Percentiles rank a stretch among this genome's conserved stretches.
phyloP scores from a whole-genome alignment of 2,888 invertebrate species.

The Luperina nickerlii region DNA sequence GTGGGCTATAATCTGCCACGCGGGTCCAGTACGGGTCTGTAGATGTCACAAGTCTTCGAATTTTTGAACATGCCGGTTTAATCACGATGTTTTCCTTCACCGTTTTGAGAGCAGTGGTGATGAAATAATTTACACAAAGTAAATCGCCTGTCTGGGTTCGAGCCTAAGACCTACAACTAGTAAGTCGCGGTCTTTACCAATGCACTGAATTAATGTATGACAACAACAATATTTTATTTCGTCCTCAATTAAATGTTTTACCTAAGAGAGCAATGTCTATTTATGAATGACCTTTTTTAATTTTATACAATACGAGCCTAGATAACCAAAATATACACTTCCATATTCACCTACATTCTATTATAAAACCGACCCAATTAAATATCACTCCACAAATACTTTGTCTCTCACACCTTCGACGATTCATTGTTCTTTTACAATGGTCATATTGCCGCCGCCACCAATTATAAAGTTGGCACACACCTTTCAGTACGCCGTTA shows the following conservation, averaged over 20 bases:
- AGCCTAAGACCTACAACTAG: too few species aligned
- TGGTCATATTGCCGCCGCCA: conserved; percentile 65
- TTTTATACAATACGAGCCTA: neutral
- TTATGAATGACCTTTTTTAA: neutral
- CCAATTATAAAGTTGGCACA: conserved; percentile 78
- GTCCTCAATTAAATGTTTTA: neutral
- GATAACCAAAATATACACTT: conserved; percentile 18
- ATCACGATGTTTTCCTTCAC: too few species aligned
- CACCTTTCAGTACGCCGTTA: conserved; percentile 64
- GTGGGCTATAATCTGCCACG: too few species aligned
- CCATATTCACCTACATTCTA: conserved; percentile 11
- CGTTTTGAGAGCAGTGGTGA: too few species aligned
- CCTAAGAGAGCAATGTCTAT: neutral
- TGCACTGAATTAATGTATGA: neutral
- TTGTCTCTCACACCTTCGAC: conserved; percentile 54
- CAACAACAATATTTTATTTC: neutral
- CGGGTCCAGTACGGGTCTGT: too few species aligned
- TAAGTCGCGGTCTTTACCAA: too few species aligned
- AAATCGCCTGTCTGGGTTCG: too few species aligned
- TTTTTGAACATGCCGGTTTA: too few species aligned
- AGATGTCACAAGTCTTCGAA: too few species aligned
- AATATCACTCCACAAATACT: conserved; percentile 44
- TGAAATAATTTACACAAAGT: too few species aligned
- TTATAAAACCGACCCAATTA: conserved; percentile 40
- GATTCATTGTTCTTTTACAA: conserved; percentile 64